Conservation (phyloP, 1,140 invertebrate species). For the Pogonomyrmex californicus region DNA sequence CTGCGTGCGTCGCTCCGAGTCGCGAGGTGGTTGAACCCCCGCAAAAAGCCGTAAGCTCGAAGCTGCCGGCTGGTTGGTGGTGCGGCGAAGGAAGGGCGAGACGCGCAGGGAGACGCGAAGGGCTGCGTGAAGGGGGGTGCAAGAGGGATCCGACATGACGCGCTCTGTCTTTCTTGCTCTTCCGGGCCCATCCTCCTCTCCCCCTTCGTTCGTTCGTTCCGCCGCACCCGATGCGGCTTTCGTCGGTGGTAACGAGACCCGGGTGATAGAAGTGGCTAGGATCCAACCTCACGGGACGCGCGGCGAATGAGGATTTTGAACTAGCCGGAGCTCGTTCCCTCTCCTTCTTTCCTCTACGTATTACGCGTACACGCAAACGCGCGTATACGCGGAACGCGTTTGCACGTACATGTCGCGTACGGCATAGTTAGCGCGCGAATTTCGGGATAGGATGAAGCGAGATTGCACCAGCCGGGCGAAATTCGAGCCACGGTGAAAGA, state of each 20-base stretch:
- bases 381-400: conserved; percentile 12
- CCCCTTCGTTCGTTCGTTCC: conserved; percentile 15
- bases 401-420: neutral
- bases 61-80: conserved; percentile 72
- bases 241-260: conserved; percentile 62
- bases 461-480: conserved; percentile 7
- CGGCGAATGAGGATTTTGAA: conserved; percentile 71
- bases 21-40: conserved; percentile 80
- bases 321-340: conserved; percentile 38
- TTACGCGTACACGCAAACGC: conserved; percentile 47
- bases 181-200: neutral
- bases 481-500: conserved; percentile 12
- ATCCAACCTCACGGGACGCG: conserved; percentile 76
- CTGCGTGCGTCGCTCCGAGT: conserved; percentile 76
- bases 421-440: conserved; percentile 58
- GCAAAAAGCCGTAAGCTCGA: conserved; percentile 81
- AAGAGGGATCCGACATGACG: conserved; percentile 49
- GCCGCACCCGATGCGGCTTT: conserved; percentile 50
- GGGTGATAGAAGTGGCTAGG: conserved; percentile 78
- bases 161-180: conserved; percentile 48
- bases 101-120: conserved; percentile 56
- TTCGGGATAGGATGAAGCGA: conserved; percentile 47
- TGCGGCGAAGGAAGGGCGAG: conserved; percentile 66
- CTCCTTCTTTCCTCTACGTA: neutral
- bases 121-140: conserved; percentile 37